Evolutionary conservation across 2,797 vertebrate genomes (phyloP), one percentile per base, ranked within the genome.

Genomic region (Threskiornis aethiopicus): DNA sequence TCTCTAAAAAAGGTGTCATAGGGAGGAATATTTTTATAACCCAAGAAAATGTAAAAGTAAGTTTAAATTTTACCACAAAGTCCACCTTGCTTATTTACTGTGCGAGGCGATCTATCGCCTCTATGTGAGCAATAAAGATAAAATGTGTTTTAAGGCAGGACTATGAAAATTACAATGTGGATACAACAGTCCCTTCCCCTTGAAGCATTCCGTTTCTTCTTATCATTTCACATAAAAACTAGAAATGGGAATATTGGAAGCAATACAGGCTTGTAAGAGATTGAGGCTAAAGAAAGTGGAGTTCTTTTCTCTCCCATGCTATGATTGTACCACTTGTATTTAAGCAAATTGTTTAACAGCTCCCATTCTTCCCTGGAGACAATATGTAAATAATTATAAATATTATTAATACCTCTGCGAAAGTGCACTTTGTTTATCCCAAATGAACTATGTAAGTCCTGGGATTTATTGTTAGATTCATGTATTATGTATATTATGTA

Each of bases 51-150:
- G 81, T 44, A 66, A 80, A 52, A 64, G 22, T 78, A 87, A 87
- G 89, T 96, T 97, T 95, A 97, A 96, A 95, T 95, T 97, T 97
- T 86, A 91, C 80, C 93, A 76, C 26, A 88, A 96, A 89, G 91
- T 93, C 70, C 41, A 51, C 71, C 37, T 81, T 46, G 28, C 26
- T 14, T 88, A 79, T 97, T 97, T 97, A 95, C 96, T 95, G 95
- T 89, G 84, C 1, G 1, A 83, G 78, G 58, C 1, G 11, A 58
- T 61, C 17, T 83, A 90, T 92, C 67, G 78, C 81, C 72, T 90
- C 78, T 19, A 10, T 46, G 52, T 62, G 79, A 90, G 89, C 92
- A 20, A 62, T 88, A 44, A 89, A 47, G 95, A 87, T 96, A 97
- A 97, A 96, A 3, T 49, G 55, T 85, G 71, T 95, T 97, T 97